phyloP scores from a whole-genome alignment of 1,140 invertebrate species.

The Hestina assimilis region DNA sequence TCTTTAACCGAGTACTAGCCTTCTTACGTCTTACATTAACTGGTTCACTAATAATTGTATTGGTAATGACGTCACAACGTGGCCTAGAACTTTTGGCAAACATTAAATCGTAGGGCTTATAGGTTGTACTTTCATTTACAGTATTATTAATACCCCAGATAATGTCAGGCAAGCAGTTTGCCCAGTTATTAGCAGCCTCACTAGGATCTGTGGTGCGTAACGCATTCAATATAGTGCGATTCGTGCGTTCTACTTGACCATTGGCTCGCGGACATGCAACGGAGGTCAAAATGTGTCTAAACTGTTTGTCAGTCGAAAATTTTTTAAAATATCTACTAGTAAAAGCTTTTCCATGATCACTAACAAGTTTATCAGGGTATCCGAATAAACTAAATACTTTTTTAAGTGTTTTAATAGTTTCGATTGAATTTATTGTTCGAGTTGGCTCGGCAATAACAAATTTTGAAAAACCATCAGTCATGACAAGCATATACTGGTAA shows the following conservation, averaged over 20 bases:
- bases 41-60: background rate
- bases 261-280: conserved; percentile 36
- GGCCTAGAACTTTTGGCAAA: conserved; percentile 5
- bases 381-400: conserved; percentile 31
- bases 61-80: background rate
- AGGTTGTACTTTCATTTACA: conserved; percentile 1
- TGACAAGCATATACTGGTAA: conserved; percentile 35
- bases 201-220: conserved; percentile 14
- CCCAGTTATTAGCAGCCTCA: conserved; percentile 21
- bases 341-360: conserved; percentile 30
- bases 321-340: background rate
- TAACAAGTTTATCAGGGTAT: conserved; percentile 33
- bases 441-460: conserved; percentile 37
- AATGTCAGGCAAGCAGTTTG: conserved; percentile 9
- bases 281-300: conserved; percentile 32
- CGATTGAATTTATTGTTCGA: conserved; percentile 29
- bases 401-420: conserved; percentile 24
- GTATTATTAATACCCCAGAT: conserved; percentile 31
- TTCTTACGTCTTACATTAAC: background rate
- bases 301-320: background rate
- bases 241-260: conserved; percentile 22
- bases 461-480: conserved; percentile 48
- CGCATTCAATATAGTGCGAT: conserved; percentile 16
- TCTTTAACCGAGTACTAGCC: background rate
- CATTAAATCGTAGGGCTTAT: conserved; percentile 13